Conservation (phyloP, 2,113 vertebrate genomes). For the Paracanthobrama guichenoti region DNA sequence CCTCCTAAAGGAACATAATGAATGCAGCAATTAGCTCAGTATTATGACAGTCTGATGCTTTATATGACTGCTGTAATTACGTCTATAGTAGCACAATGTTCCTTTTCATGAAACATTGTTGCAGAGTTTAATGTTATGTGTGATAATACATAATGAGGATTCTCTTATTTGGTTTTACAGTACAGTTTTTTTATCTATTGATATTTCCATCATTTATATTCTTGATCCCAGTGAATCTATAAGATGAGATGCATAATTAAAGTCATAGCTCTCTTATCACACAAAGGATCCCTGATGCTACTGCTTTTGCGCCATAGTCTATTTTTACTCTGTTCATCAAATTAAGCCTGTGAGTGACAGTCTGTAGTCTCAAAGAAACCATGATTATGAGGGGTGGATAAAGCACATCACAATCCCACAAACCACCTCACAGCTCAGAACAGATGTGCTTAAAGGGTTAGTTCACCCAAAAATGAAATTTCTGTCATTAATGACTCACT, state of each 20-base stretch:
- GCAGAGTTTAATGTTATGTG: background rate
- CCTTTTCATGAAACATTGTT: conserved; percentile 17
- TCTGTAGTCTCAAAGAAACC: conserved; percentile 54
- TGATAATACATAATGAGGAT: background rate
- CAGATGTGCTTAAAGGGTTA: no score
- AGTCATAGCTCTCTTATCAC: background rate
- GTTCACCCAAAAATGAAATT: no score
- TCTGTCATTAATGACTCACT: no score
- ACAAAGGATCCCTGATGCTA: background rate
- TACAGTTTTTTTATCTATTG: background rate
- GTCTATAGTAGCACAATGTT: conserved; percentile 4
- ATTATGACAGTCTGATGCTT: conserved; percentile 24
- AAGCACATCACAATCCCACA: conserved; percentile 24
- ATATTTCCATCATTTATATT: background rate
- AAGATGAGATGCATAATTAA: background rate
- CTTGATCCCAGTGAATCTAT: background rate
- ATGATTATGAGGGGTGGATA: conserved; percentile 61
- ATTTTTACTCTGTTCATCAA: conserved; percentile 63
- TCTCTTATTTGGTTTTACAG: background rate
- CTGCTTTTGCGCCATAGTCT: conserved; percentile 62
- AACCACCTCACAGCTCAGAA: conserved; percentile 29
- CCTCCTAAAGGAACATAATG: background rate
- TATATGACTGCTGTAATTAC: conserved; percentile 27
- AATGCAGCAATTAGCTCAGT: conserved; percentile 21
- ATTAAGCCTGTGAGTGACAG: conserved; percentile 64